Conservation (phyloP, 2,888 invertebrate species). For the Prosapia bicincta region DNA sequence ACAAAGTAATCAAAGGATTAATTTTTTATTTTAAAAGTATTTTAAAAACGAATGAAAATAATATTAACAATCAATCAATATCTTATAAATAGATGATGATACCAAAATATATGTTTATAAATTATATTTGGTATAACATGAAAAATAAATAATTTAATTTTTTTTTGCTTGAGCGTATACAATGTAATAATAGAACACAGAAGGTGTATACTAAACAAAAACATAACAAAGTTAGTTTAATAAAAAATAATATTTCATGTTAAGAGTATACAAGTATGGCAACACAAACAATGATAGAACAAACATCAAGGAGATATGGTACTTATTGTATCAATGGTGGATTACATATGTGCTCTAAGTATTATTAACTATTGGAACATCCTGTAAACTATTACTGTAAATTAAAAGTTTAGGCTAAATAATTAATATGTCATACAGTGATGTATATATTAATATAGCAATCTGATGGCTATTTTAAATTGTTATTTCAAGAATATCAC, state of each 20-base stretch:
- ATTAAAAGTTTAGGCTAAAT: slow-evolving; percentile 34
- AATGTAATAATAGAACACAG: slow-evolving; percentile 25
- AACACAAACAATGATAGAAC: slow-evolving; percentile 33
- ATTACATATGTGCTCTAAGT: slow-evolving; percentile 36
- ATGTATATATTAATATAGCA: slow-evolving; percentile 28
- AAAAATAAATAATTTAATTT: not conserved
- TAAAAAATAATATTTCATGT: slow-evolving; percentile 7
- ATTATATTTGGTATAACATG: not conserved
- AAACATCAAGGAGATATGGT: slow-evolving; percentile 36
- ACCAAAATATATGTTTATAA: not conserved
- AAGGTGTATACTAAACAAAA: slow-evolving; percentile 18
- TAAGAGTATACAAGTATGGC: slow-evolving; percentile 29
- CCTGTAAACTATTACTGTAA: slow-evolving; percentile 39
- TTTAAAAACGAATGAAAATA: not conserved
- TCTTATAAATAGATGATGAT: not conserved
- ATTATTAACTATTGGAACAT: slow-evolving; percentile 39
- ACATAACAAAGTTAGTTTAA: slow-evolving; percentile 20
- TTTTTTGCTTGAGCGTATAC: slow-evolving; percentile 19
- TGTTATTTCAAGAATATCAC: not conserved
- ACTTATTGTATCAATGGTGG: slow-evolving; percentile 37
- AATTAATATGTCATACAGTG: slow-evolving; percentile 28
- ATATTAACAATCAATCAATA: not conserved
- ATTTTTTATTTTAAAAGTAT: not conserved
- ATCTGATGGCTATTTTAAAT: slow-evolving; percentile 24
- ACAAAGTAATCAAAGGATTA: not conserved